These are phyloP conservation scores for Castor canadensis DNA, from an alignment of 2,113 vertebrate genomes.

Conservation along the genomic window DNA sequence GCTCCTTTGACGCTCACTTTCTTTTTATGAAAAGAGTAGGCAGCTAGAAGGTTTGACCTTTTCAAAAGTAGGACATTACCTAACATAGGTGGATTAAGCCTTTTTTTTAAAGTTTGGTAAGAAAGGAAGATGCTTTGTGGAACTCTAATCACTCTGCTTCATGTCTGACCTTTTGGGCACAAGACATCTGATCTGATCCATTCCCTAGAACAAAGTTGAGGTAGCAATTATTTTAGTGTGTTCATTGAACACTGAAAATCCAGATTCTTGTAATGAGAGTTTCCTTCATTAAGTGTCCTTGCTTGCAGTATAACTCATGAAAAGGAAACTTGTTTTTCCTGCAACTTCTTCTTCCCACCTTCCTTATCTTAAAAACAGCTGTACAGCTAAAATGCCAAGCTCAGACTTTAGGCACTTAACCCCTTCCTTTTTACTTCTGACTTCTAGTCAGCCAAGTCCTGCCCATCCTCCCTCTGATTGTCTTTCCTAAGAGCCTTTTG, in stretches of 20 bases:
- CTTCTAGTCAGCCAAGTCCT: background rate
- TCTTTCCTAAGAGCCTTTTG: background rate
- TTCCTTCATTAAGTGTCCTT: background rate
- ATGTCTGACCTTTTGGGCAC: slow-evolving; percentile 48
- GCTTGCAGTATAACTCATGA: background rate
- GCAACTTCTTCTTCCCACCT: background rate
- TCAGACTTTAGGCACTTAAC: background rate
- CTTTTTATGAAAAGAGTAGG: slow-evolving; percentile 44
- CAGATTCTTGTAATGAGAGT: background rate
- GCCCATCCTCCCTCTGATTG: background rate
- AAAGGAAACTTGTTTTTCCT: background rate
- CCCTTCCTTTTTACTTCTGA: background rate
- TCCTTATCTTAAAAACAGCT: background rate
- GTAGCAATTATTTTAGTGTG: background rate
- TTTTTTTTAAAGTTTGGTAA: slow-evolving; percentile 44
- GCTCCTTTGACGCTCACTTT: background rate
- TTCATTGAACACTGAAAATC: slow-evolving; percentile 49
- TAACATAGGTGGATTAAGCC: slow-evolving; percentile 39
- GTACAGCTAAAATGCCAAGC: background rate
- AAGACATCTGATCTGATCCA: slow-evolving; percentile 6
- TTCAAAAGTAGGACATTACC: slow-evolving; percentile 47
- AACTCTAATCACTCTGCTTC: slow-evolving; percentile 1
- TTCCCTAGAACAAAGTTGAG: background rate
- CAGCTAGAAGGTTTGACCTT: slow-evolving; percentile 66
- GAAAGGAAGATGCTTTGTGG: slow-evolving; percentile 53